phyloP scores from a whole-genome alignment of 2,797 vertebrate species.

The Ispidina picta region DNA sequence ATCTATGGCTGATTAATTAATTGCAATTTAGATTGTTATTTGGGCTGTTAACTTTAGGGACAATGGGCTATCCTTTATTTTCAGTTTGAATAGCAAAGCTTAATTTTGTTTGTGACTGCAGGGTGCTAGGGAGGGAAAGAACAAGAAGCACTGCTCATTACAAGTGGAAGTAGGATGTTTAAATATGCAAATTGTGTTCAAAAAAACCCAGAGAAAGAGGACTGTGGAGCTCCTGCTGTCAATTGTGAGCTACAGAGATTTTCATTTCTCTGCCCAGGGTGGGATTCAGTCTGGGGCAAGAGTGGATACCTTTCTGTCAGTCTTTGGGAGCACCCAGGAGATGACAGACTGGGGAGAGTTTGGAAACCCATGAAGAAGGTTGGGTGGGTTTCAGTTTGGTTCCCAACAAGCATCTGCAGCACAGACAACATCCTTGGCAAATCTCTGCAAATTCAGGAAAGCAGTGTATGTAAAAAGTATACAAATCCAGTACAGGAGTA shows the following conservation, averaged over 20 bases:
- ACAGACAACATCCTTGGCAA: not conserved
- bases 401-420: not conserved
- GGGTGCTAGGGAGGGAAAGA: not conserved
- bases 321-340: not conserved
- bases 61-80: not conserved
- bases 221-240: not conserved
- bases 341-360: not conserved
- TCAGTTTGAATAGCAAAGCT: not conserved
- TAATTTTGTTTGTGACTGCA: not conserved
- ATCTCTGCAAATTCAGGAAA: not conserved
- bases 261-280: not conserved
- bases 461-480: not conserved
- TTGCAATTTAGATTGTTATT: not conserved
- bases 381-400: constrained; percentile 1
- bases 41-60: not conserved
- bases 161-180: not conserved
- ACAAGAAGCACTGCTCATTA: not conserved
- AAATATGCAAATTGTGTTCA: constrained; percentile 14
- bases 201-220: not conserved
- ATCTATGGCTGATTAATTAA: not conserved
- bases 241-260: fast-evolving
- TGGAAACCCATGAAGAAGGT: not conserved
- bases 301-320: not conserved
- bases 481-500: not conserved
- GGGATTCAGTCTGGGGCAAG: not conserved